A percentile compares a stretch with the other conserved stretches of the same genome.
phyloP scores from a whole-genome alignment of 1,140 invertebrate genomes.

The Doryteuthis pealeii region DNA sequence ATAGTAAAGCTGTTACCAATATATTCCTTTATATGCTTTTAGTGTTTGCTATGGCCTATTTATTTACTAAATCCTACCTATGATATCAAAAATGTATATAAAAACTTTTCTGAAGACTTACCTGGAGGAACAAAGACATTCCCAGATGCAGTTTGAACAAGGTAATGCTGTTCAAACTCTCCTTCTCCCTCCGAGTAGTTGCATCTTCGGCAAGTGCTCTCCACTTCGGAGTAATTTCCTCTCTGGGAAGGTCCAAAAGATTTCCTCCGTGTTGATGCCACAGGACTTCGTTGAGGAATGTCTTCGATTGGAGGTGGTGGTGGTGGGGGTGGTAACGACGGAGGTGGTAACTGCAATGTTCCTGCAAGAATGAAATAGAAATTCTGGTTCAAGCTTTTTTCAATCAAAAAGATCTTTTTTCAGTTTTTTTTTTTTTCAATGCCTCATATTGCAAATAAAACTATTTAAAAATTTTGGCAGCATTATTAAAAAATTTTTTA shows the following conservation, averaged over 20 bases:
- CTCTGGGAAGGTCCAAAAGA: conserved; percentile 48
- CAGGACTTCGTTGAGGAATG: conserved; percentile 51
- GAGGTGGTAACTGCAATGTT: conserved; percentile 41
- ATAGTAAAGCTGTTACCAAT: too few relatives aligned
- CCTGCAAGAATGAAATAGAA: conserved; percentile 22
- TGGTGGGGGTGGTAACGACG: conserved; percentile 42
- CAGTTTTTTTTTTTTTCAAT: too few relatives aligned
- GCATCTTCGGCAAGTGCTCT: conserved; percentile 29
- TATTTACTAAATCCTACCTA: too few relatives aligned
- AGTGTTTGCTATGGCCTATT: too few relatives aligned
- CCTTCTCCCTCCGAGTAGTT: conserved; percentile 66
- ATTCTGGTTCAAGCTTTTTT: too few relatives aligned
- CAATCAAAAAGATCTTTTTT: too few relatives aligned
- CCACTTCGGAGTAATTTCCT: conserved; percentile 51
- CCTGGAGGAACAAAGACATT: conserved; percentile 91
- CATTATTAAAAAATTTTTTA: too few relatives aligned
- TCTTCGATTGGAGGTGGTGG: conserved; percentile 55
- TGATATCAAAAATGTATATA: too few relatives aligned
- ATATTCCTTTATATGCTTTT: too few relatives aligned
- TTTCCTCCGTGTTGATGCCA: conserved; percentile 30
- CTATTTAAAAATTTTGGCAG: too few relatives aligned
- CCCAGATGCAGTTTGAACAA: conserved; percentile 84
- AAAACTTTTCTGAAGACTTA: too few relatives aligned
- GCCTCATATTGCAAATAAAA: too few relatives aligned
- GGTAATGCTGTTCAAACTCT: conserved; percentile 87